phyloP scores from a whole-genome alignment of 2,888 invertebrate genomes.

The Eutolmus rufibarbis region DNA sequence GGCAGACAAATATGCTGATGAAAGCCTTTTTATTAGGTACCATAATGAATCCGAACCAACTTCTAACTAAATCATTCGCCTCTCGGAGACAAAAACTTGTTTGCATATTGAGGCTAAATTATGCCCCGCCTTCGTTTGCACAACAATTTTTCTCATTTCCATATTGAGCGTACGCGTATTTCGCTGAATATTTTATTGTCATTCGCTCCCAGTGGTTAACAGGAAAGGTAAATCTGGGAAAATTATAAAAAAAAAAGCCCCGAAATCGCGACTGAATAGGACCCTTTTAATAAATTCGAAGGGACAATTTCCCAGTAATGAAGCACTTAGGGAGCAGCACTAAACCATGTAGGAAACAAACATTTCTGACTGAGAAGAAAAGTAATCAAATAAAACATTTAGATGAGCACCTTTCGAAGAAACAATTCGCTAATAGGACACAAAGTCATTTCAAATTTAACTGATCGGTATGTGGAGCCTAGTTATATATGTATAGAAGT shows the following conservation, averaged over 20 bases:
- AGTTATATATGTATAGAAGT: background rate
- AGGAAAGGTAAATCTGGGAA: slow-evolving; percentile 8
- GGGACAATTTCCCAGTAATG: background rate
- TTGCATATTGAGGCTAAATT: background rate
- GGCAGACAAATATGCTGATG: slow-evolving; percentile 11
- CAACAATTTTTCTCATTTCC: slow-evolving; percentile 11
- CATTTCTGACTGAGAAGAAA: background rate
- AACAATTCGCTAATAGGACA: background rate
- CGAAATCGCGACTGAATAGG: background rate
- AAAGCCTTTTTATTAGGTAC: slow-evolving; percentile 22
- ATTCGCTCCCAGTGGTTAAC: background rate
- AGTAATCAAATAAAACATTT: background rate
- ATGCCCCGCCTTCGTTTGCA: background rate
- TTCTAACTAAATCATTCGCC: slow-evolving; percentile 17
- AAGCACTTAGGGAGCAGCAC: background rate
- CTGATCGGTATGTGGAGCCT: background rate
- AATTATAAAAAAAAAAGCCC: slow-evolving; percentile 6
- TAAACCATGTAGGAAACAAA: background rate
- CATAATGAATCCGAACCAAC: background rate
- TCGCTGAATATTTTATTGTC: slow-evolving; percentile 12
- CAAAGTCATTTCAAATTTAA: background rate
- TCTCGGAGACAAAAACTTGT: slow-evolving; percentile 6
- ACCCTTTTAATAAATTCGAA: slow-evolving; percentile 9
- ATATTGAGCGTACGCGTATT: background rate
- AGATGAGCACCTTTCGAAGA: background rate